Evolutionary conservation across 2,888 invertebrate genomes (phyloP), one percentile per base, ranked within the genome.

Genomic region (Heliconius ismenius): DNA sequence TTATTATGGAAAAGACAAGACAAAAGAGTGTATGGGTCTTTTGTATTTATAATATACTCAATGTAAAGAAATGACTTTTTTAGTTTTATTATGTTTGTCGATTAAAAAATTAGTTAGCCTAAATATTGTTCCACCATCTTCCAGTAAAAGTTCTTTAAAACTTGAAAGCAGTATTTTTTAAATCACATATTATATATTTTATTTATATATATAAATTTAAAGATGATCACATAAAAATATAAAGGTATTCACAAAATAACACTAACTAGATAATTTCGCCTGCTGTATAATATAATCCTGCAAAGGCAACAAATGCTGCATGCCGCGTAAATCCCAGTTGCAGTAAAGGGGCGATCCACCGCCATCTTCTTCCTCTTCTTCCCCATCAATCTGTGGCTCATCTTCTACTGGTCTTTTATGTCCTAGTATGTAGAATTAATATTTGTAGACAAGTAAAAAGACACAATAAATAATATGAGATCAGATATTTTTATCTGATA

Each of bases 221-320:
- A 43, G 43, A 43, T 43, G 43, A 43, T 43, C 15, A 18, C 11
- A 43, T 43, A 43, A 43, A 43, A 6, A 43, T 43, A 15, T 15
- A 6, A 18, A 43, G 43, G 15, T 43, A 49, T 49, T 54, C 54
- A 54, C 36, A 67, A 24, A 68, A 60, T 32, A 76, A 72, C 21
- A 88, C 91, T 90, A 82, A 96, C 96, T 96, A 79, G 96, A 96
- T 68, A 96, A 90, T 85, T 97, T 97, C 0, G 97, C 97, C 91
- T 98, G 98, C 86, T 98, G 98, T 84, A 98, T 95, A 83, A 98
- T 97, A 86, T 98, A 98, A 90, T 98, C 97, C 89, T 98, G 98
- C 80, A 98, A 91, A 15, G 98, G 98, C 85, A 98, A 89, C 80
- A 98, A 91, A 87, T 98, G 97, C 82, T 96, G 96, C 95, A 95